Evolutionary conservation across 2,113 vertebrate species (phyloP).

Genomic region (Raja brachyura): DNA sequence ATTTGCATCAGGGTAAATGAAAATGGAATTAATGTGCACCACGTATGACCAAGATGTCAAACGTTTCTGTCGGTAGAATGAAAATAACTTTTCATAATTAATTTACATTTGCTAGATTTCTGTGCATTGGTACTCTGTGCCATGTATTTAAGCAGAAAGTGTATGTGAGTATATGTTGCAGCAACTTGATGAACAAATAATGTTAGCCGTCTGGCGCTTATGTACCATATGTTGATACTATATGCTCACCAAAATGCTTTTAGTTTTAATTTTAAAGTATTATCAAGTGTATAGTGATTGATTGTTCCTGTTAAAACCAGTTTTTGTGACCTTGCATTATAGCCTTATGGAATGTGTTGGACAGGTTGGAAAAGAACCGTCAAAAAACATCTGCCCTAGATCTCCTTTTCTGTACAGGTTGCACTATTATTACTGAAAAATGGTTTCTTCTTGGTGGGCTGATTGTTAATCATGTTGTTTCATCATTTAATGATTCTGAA

Average conservation of each 20-base stretch:
- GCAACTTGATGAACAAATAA: too few species aligned
- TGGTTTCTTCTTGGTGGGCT: neutral
- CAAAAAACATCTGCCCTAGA: conserved; percentile 2
- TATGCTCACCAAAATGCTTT: neutral
- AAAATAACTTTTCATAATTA: neutral
- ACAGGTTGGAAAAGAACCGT: conserved; percentile 12
- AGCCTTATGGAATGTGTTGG: conserved; percentile 32
- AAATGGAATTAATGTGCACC: too few species aligned
- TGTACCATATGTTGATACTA: neutral
- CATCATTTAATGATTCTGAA: neutral
- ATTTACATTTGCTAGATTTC: neutral
- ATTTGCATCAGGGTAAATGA: too few species aligned
- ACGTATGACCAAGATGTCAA: neutral
- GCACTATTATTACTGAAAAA: neutral
- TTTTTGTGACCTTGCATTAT: conserved; percentile 20
- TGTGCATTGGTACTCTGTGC: neutral
- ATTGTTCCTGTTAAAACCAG: neutral
- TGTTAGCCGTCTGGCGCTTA: neutral
- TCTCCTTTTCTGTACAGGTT: conserved; percentile 32
- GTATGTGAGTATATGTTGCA: too few species aligned
- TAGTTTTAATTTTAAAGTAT: neutral
- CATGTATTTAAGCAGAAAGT: neutral
- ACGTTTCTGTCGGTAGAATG: neutral
- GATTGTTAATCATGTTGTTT: neutral
- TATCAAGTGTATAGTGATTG: neutral